Evolutionary conservation across 1,140 invertebrate genomes (phyloP), one percentile per base, ranked within the genome.

Genomic region (Papilio helenus): DNA sequence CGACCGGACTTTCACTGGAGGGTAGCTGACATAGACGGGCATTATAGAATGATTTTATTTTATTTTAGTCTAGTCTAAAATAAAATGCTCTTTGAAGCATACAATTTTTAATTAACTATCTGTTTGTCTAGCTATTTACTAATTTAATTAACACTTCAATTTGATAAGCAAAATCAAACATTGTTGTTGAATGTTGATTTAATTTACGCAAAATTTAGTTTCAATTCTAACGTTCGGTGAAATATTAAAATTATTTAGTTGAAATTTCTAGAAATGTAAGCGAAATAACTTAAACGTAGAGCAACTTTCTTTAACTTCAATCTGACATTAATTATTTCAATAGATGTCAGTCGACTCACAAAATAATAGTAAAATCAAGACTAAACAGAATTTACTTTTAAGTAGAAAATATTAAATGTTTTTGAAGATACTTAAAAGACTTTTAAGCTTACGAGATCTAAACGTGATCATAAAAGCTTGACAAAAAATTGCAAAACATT

Each of bases 241-340:
- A 68, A 18, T 7, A 29, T 68, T 68, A 29, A 16, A 68, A 68
- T 29, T 34, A 29, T 68, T 68, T 68, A 26, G 26, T 68, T 68
- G 12, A 3, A 68, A 68, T 68, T 68, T 29, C 61, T 34, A 16
- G 23, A 68, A 26, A 65, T 65, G 0, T 34, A 18, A 29, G 14
- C 12, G 10, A 34, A 34, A 68, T 26, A 65, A 65, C 20, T 65
- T 68, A 34, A 68, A 29, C 14, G 14, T 12, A 68, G 26, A 65
- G 5, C 29, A 29, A 65, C 14, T 68, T 29, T 29, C 61, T 65
- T 29, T 68, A 68, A 34, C 26, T 68, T 34, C 26, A 68, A 65
- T 29, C 58, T 61, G 14, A 68, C 23, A 68, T 68, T 68, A 68
- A 68, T 68, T 68, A 34, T 65, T 26, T 65, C 58, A 65, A 65